Percentiles rank a stretch among this genome's conserved stretches.
Evolutionary conservation across 2,888 invertebrate species (phyloP).

Genomic region (Ochropacha duplaris): DNA sequence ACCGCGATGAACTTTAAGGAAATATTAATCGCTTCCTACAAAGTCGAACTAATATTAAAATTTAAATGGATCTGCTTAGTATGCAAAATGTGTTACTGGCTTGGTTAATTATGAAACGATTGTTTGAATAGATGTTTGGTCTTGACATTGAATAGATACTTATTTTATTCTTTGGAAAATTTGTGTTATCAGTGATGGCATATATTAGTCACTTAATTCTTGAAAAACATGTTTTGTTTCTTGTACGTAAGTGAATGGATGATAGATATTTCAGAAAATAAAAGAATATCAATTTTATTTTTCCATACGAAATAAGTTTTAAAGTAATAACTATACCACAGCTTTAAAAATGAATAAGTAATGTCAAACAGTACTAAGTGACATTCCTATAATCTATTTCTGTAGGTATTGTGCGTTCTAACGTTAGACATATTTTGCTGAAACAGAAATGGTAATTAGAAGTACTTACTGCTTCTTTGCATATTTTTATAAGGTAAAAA

Average conservation of each 20-base stretch:
- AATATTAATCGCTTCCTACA: constrained; percentile 6
- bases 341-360: not conserved
- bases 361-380: not conserved
- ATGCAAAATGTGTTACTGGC: not conserved
- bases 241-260: no score
- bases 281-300: no score
- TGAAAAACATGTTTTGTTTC: no score
- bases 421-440: not conserved
- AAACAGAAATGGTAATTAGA: constrained; percentile 11
- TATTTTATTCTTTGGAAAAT: not conserved
- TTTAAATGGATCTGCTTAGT: not conserved
- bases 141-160: not conserved
- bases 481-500: no score
- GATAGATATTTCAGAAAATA: no score
- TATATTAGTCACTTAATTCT: not conserved
- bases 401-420: not conserved
- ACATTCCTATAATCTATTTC: not conserved
- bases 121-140: not conserved
- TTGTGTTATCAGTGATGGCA: not conserved
- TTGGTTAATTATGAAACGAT: not conserved
- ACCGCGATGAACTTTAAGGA: constrained; percentile 31
- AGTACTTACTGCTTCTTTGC: no score
- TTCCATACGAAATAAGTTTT: no score
- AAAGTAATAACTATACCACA: no score
- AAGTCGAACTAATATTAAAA: not conserved